Conservation (phyloP, 2,888 invertebrate genomes). For the Phaonia tiefii region DNA sequence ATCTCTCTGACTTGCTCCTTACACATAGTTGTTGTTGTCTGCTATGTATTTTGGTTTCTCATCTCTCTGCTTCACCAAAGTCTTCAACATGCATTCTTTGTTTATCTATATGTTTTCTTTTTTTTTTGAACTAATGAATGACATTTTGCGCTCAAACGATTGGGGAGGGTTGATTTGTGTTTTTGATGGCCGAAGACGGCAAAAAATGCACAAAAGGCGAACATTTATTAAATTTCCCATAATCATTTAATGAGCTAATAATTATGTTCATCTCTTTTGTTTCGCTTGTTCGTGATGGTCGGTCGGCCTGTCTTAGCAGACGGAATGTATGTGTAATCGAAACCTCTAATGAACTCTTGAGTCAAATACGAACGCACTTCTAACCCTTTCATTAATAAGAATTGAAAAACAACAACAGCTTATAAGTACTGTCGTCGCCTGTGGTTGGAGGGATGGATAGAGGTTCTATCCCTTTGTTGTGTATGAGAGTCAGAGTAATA, state of each 20-base stretch:
- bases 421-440: constrained; percentile 9
- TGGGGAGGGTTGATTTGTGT: too few species aligned
- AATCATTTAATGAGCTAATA: constrained; percentile 60
- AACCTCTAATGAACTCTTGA: constrained; percentile 12
- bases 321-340: too few species aligned
- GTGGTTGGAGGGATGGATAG: neutral
- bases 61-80: too few species aligned
- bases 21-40: too few species aligned
- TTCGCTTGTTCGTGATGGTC: constrained; percentile 5
- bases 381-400: neutral
- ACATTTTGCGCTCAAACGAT: constrained; percentile 8
- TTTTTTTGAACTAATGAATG: constrained; percentile 10
- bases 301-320: too few species aligned
- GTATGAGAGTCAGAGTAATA: constrained; percentile 10
- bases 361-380: neutral
- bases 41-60: too few species aligned
- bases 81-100: too few species aligned
- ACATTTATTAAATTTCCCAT: constrained; percentile 19
- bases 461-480: neutral
- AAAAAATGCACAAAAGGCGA: constrained; percentile 5
- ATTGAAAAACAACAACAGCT: neutral
- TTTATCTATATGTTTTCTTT: too few species aligned
- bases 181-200: too few species aligned
- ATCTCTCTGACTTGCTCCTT: too few species aligned
- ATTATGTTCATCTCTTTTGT: constrained; percentile 48